Base-by-base conservation (phyloP, 2,888 invertebrate species). In the Platycheirus rosarum region DNA sequence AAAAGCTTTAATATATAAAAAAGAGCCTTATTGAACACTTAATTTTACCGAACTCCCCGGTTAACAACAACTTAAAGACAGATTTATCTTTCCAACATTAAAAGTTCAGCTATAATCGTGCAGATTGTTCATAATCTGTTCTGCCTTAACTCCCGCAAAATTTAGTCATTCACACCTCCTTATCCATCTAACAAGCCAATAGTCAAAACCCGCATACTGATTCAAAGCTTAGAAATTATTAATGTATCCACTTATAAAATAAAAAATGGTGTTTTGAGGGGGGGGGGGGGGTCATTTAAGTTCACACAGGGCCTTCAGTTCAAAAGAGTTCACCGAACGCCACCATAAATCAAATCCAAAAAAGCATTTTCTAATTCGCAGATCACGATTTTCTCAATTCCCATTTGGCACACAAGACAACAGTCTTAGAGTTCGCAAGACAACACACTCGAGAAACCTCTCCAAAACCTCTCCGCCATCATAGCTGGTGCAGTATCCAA, bases 311-410 rank as follows among this genome's bases (percentile, higher is more conserved):
- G 35, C 40, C 68, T 9, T 32, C 48, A 57, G 63, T 32, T 37
- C 63, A 46, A 49, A 40, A 63, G 63, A 63, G 63, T 63, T 63
- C 63, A 49, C 48, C 70, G 55, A 70, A 63, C 70, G 55, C 69
- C 55, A 63, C 20, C 48, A 76, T 82, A 82, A 82, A 82, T 82
- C 82, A 82, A 82, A 82, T 77, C 66, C 63, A 73, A n/a, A 82
- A 73, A 82, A 73, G 71, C 82, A 77, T 82, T 82, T 82, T 82
- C 82, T 77, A 82, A 82, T 82, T 82, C 82, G 77, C 77, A 82
- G 65, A 82, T 77, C 82, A 82, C 82, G 82, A 82, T 82, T 82
- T 82, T 82, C 49, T 51, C 73, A 77, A 73, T 82, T 82, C 73
- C 82, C 82, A 82, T 77, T 71, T 82, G 77, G 82, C 77, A 77